Percentiles rank a stretch among this genome's conserved stretches.
These are phyloP conservation scores for Autographa pulchrina DNA, from an alignment of 2,888 invertebrate genomes.

Conservation along the genomic window DNA sequence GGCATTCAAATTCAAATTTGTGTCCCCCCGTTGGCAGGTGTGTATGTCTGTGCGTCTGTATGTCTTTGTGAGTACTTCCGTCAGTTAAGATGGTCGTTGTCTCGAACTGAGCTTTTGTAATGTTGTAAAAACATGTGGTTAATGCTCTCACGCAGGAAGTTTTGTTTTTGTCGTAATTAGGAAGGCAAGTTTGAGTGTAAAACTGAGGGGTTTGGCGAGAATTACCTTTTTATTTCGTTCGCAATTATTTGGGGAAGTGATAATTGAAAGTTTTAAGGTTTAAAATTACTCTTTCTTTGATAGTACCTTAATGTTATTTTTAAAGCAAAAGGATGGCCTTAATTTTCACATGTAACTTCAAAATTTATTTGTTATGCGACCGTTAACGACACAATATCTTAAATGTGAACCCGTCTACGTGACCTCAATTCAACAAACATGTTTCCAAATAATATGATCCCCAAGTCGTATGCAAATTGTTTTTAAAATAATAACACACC, in stretches of 20 bases:
- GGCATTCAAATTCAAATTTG: slow-evolving; percentile 83
- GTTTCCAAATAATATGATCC: slow-evolving; percentile 55
- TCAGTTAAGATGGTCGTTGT: slow-evolving; percentile 68
- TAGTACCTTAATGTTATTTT: too few species aligned
- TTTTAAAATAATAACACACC: slow-evolving; percentile 82
- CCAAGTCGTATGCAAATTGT: slow-evolving; percentile 63
- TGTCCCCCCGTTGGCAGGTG: slow-evolving; percentile 82
- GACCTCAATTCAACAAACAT: slow-evolving; percentile 52
- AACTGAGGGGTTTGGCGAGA: slow-evolving; percentile 5
- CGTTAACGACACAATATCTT: slow-evolving; percentile 14
- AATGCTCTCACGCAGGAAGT: slow-evolving; percentile 27
- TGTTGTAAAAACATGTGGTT: slow-evolving; percentile 56
- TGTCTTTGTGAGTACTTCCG: slow-evolving; percentile 81
- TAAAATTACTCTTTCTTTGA: background rate
- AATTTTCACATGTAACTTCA: background rate
- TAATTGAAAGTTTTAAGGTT: slow-evolving; percentile 6
- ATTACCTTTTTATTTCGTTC: slow-evolving; percentile 9
- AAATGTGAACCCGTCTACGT: slow-evolving; percentile 33
- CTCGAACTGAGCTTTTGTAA: slow-evolving; percentile 63
- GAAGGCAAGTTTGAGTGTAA: slow-evolving; percentile 18
- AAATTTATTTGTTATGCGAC: background rate
- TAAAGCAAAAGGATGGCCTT: too few species aligned
- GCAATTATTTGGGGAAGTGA: slow-evolving; percentile 22
- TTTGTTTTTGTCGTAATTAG: slow-evolving; percentile 56
- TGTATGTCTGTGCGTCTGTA: slow-evolving; percentile 27